Percentiles rank a stretch among this genome's conserved stretches.
Evolutionary conservation across 1,140 invertebrate species (phyloP).

Genomic region (Medauroidea extradentata): DNA sequence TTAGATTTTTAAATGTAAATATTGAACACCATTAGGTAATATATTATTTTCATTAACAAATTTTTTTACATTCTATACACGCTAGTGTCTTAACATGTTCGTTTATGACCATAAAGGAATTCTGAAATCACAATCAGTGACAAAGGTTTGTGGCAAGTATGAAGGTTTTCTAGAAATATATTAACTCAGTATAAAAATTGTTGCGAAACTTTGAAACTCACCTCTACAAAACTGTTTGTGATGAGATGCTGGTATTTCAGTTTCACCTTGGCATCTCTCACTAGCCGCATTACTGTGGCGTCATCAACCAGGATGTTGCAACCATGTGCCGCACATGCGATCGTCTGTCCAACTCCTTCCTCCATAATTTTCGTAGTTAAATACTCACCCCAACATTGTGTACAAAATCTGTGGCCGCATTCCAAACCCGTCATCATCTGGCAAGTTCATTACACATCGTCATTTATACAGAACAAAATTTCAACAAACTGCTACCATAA

Average conservation of each 20-base stretch:
- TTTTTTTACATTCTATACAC: too few species aligned
- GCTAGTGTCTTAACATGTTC: too few species aligned
- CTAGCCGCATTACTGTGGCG: slow-evolving; percentile 90
- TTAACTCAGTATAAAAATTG: neutral
- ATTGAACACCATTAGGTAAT: too few species aligned
- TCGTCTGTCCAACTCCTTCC: slow-evolving; percentile 93
- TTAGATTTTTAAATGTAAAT: too few species aligned
- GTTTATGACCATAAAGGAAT: too few species aligned
- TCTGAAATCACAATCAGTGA: too few species aligned
- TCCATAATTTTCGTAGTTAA: slow-evolving; percentile 97
- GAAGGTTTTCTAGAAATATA: too few species aligned
- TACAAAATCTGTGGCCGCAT: slow-evolving; percentile 95
- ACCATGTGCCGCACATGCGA: slow-evolving; percentile 89
- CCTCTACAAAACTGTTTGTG: slow-evolving; percentile 98
- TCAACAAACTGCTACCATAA: too few species aligned
- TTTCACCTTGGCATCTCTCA: slow-evolving; percentile 88
- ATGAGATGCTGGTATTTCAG: slow-evolving; percentile 97
- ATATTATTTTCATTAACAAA: too few species aligned
- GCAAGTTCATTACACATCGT: too few species aligned
- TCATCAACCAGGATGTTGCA: slow-evolving; percentile 96
- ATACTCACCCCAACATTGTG: slow-evolving; percentile 93
- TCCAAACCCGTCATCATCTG: slow-evolving; percentile 94
- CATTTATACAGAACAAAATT: too few species aligned
- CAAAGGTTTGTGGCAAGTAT: too few species aligned
- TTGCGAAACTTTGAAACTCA: slow-evolving; percentile 40